phyloP scores from a whole-genome alignment of 2,797 vertebrate species.

The Neopelma chrysocephalum region DNA sequence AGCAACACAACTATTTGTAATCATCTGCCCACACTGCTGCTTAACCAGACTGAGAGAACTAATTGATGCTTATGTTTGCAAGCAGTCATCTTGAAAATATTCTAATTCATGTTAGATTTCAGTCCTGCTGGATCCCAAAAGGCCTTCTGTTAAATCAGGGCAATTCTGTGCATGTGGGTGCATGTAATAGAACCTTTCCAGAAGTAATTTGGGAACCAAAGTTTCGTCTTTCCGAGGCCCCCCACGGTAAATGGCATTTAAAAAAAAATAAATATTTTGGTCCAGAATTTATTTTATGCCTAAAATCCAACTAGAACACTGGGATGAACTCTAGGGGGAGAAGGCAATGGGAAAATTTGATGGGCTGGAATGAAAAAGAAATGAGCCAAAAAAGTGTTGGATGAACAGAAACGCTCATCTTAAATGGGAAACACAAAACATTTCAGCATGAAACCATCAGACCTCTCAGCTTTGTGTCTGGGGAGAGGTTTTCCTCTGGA shows the following conservation, averaged over 20 bases:
- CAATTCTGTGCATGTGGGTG: neutral
- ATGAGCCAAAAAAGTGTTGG: neutral
- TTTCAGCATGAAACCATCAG: neutral
- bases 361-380: neutral
- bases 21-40: neutral
- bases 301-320: neutral
- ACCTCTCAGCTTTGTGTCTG: neutral
- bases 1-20: neutral
- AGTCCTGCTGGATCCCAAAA: neutral
- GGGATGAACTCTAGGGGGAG: neutral
- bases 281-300: neutral
- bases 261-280: neutral
- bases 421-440: neutral
- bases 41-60: conserved; percentile 11
- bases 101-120: neutral
- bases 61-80: conserved; percentile 28
- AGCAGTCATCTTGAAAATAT: neutral
- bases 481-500: neutral
- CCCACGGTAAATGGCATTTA: neutral
- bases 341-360: neutral
- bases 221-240: neutral
- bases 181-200: neutral
- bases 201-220: neutral
- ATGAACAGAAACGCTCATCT: neutral
- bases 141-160: neutral